Evolutionary conservation across 2,113 vertebrate genomes (phyloP).

Genomic region (Electrona antarctica): DNA sequence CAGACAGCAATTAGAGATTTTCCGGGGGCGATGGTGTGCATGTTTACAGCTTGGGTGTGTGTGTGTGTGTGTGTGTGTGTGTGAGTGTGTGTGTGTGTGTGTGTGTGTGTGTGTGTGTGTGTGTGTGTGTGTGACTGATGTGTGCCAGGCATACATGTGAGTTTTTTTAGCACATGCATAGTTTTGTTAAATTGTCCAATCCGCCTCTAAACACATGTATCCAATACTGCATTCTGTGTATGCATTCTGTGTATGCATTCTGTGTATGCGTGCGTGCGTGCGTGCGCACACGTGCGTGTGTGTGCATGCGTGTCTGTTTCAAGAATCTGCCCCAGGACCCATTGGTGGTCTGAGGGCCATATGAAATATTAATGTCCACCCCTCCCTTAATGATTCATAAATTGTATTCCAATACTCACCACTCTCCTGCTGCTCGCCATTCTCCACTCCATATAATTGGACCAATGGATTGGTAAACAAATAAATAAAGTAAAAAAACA

Average conservation of each 20-base stretch:
- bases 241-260: conserved; percentile 8
- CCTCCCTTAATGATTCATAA: conserved; percentile 79
- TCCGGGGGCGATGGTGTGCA: conserved; percentile 33
- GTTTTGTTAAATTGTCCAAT: too few species aligned
- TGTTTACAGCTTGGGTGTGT: background rate
- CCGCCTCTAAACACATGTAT: too few species aligned
- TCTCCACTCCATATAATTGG: conserved; percentile 63
- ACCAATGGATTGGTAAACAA: conserved; percentile 59
- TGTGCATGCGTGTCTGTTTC: conserved; percentile 49
- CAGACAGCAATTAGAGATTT: conserved; percentile 72
- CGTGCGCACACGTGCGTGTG: conserved; percentile 13
- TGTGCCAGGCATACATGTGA: background rate
- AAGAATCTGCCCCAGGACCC: conserved; percentile 65
- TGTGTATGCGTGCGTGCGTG: conserved; percentile 11
- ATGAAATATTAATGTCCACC: conserved; percentile 76
- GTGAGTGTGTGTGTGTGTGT: background rate
- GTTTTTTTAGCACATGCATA: too few species aligned
- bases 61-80: conserved; percentile 25
- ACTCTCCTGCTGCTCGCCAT: conserved; percentile 53
- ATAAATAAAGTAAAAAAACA: background rate
- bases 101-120: conserved; percentile 27
- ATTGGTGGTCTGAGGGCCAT: conserved; percentile 66
- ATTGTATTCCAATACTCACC: conserved; percentile 72
- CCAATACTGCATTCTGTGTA: background rate
- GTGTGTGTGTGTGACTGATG: conserved; percentile 8